phyloP scores from a whole-genome alignment of 2,113 vertebrate genomes.

The Syrmaticus mikado region DNA sequence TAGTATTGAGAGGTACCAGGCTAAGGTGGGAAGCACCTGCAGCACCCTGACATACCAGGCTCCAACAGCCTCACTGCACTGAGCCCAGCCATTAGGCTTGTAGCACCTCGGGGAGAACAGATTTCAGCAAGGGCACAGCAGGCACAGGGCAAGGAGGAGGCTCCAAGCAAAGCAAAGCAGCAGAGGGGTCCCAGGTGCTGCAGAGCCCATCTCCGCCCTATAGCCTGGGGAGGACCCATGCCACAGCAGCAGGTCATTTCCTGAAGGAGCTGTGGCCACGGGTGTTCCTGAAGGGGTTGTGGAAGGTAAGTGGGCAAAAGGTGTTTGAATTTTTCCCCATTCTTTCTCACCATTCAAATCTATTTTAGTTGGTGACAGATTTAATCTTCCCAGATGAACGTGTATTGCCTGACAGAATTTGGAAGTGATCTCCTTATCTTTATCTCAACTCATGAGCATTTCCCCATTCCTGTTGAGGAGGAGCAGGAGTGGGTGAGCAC shows the following conservation, averaged over 20 bases:
- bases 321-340: background rate
- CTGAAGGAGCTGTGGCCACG: background rate
- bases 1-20: background rate
- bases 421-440: background rate
- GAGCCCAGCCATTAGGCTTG: background rate
- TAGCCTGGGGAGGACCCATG: background rate
- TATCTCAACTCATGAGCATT: background rate
- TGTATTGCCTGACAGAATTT: background rate
- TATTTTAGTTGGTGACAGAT: background rate
- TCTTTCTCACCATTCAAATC: background rate
- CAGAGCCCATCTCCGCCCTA: background rate
- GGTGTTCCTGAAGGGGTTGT: background rate
- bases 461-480: fast-evolving
- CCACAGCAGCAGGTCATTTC: background rate
- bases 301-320: background rate
- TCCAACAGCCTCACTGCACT: background rate
- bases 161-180: no score
- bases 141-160: background rate
- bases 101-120: background rate
- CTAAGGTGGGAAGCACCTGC: background rate
- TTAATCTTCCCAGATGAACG: background rate
- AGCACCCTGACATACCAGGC: fast-evolving
- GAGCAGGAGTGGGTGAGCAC: fast-evolving
- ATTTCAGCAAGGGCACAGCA: background rate
- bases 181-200: background rate